Percentiles rank a stretch among this genome's conserved stretches.
Evolutionary conservation across 2,113 vertebrate species (phyloP).

Genomic region (Ceyx melanurus): DNA sequence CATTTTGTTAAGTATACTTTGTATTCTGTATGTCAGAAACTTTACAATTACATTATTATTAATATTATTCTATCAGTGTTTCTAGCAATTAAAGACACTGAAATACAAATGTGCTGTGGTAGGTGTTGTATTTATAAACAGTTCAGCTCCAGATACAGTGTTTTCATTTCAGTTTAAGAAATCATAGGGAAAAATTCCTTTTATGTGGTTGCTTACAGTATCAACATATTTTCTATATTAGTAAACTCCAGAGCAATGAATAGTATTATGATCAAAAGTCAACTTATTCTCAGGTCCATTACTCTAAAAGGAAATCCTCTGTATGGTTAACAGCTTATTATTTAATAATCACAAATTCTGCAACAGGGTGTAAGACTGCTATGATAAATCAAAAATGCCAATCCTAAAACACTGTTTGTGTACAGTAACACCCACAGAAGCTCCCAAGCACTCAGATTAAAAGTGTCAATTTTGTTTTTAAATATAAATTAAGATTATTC

Average conservation of each 20-base stretch:
- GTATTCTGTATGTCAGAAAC: neutral
- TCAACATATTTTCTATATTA: neutral
- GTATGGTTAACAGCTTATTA: neutral
- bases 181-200: neutral
- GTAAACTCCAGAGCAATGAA: neutral
- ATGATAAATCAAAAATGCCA: neutral
- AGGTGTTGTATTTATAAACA: neutral
- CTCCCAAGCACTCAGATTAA: neutral
- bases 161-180: neutral
- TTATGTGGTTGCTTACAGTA: neutral
- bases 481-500: neutral
- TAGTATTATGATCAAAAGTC: neutral
- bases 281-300: neutral
- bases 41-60: neutral
- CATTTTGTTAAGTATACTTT: neutral
- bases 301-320: neutral
- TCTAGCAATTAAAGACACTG: neutral
- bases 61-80: neutral
- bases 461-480: neutral
- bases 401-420: conserved; percentile 27
- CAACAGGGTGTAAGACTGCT: neutral
- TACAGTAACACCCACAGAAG: neutral
- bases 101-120: neutral
- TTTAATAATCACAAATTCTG: conserved; percentile 1
- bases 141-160: neutral